phyloP scores from a whole-genome alignment of 2,113 vertebrate genomes.

The Bucco capensis region DNA sequence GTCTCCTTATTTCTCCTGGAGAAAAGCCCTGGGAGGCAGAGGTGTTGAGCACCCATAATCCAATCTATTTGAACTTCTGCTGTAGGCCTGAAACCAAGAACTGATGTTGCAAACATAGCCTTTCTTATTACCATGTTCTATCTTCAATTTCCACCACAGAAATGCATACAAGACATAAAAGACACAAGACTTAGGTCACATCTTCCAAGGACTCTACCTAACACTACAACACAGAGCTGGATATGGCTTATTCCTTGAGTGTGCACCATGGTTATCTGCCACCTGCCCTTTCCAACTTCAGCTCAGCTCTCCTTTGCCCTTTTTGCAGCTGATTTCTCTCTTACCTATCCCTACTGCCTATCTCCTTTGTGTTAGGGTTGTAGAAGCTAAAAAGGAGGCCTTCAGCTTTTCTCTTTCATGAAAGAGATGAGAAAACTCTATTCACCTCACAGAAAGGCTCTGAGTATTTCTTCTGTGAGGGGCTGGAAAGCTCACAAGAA shows the following conservation, averaged over 20 bases:
- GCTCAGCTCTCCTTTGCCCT: not conserved
- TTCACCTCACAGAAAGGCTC: fast-evolving
- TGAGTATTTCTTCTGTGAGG: not conserved
- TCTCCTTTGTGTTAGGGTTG: not conserved
- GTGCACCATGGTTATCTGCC: not conserved
- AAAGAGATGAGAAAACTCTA: not conserved
- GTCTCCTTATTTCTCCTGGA: not conserved
- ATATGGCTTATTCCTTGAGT: fast-evolving
- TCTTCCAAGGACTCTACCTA: not conserved
- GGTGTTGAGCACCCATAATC: not conserved
- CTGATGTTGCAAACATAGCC: not conserved
- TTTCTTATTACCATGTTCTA: not conserved
- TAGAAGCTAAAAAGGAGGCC: not conserved
- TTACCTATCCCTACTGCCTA: not conserved
- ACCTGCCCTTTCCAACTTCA: not conserved
- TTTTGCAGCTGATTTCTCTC: not conserved
- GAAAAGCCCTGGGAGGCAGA: not conserved
- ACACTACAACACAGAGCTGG: not conserved
- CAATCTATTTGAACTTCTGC: not conserved
- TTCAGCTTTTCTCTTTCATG: not conserved
- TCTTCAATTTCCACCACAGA: not conserved
- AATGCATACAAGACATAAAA: not conserved
- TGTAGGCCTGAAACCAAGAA: not conserved
- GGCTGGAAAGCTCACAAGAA: not conserved
- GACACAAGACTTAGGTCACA: not conserved